A percentile compares a stretch with the other conserved stretches of the same genome.
phyloP scores from a whole-genome alignment of 2,797 vertebrate genomes.

The Enteromius viviparus region DNA sequence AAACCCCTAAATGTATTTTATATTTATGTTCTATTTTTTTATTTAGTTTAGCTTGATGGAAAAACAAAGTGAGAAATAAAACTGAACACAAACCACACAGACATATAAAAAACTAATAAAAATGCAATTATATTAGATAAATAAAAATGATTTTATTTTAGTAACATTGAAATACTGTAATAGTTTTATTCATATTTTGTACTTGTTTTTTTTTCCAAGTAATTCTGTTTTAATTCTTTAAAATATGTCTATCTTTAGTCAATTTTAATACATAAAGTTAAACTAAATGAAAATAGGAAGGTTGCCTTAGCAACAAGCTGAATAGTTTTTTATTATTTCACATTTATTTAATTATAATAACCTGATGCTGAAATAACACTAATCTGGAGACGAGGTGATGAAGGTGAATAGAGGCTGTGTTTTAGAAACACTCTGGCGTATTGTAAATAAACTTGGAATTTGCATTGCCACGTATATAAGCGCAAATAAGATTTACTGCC shows the following conservation, averaged over 20 bases:
- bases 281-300: background rate
- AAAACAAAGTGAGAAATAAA: background rate
- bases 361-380: background rate
- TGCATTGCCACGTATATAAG: background rate
- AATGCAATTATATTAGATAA: background rate
- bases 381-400: background rate
- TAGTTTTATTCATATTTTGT: background rate
- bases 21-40: background rate
- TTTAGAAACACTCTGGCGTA: background rate
- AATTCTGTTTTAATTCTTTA: background rate
- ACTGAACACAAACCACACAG: background rate
- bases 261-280: background rate
- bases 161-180: background rate
- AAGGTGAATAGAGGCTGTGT: background rate
- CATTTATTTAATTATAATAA: background rate
- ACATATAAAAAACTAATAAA: background rate
- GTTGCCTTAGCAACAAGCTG: background rate
- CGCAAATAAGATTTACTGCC: background rate
- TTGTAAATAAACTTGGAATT: constrained; percentile 1
- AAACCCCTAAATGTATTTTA: background rate
- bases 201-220: too few relatives aligned
- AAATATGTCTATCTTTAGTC: background rate
- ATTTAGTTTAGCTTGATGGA: background rate
- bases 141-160: background rate
- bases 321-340: background rate